Conservation (phyloP, 1,140 invertebrate genomes). For the Saccostrea echinata region DNA sequence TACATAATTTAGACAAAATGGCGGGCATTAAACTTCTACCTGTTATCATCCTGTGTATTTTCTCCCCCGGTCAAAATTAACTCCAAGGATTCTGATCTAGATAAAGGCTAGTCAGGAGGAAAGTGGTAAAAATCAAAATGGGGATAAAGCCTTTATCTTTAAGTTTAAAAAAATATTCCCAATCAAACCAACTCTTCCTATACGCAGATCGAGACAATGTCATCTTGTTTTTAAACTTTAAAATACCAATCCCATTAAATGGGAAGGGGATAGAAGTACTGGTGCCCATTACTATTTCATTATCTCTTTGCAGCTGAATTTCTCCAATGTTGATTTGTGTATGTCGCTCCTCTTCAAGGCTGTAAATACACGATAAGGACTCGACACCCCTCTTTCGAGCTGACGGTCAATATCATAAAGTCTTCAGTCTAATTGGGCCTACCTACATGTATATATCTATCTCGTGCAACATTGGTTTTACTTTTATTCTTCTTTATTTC, state of each 20-base stretch:
- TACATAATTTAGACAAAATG: neutral
- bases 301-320: too few relatives aligned
- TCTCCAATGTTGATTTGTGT: neutral
- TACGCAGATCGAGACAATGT: too few relatives aligned
- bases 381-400: neutral
- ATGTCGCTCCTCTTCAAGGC: neutral
- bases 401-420: slow-evolving; percentile 27
- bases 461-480: too few relatives aligned
- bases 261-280: too few relatives aligned
- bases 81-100: neutral
- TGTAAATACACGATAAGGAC: slow-evolving; percentile 14
- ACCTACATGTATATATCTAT: too few relatives aligned
- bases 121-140: neutral
- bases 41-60: neutral
- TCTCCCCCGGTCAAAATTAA: neutral
- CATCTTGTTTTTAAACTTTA: too few relatives aligned
- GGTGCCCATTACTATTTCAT: too few relatives aligned
- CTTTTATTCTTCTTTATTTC: too few relatives aligned
- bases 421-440: too few relatives aligned
- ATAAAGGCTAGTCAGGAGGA: neutral
- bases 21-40: slow-evolving; percentile 12
- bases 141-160: neutral
- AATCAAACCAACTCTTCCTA: neutral
- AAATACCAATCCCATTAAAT: too few relatives aligned
- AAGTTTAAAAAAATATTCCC: neutral